Percentiles rank a stretch among this genome's conserved stretches.
These are phyloP conservation scores for Cricetomys ansorgei DNA, from an alignment of 2,113 vertebrate species.

Conservation along the genomic window DNA sequence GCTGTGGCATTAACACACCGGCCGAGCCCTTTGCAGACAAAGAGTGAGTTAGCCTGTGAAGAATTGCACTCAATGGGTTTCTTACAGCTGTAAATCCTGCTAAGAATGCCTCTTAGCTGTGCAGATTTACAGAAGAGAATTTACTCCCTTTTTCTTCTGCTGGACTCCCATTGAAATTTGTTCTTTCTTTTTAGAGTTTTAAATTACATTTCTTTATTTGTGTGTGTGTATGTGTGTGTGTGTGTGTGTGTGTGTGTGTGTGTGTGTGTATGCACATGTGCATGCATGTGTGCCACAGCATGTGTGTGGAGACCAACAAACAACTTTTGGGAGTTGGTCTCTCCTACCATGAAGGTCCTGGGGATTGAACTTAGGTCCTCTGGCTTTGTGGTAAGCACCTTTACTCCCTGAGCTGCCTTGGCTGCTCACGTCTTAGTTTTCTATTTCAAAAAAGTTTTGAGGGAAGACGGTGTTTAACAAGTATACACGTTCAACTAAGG, in stretches of 20 bases:
- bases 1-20: background rate
- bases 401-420: background rate
- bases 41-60: background rate
- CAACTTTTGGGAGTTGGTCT: background rate
- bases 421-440: background rate
- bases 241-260: background rate
- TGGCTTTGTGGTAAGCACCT: background rate
- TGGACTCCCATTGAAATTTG: constrained; percentile 30
- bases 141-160: constrained; percentile 42
- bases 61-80: background rate
- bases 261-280: background rate
- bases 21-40: background rate
- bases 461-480: constrained; percentile 40
- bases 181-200: background rate
- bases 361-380: background rate
- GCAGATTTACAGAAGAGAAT: constrained; percentile 34
- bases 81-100: background rate
- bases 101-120: constrained; percentile 33
- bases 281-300: no score
- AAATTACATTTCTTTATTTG: background rate
- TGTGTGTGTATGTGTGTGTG: background rate
- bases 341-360: background rate
- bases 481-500: constrained; percentile 50
- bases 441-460: constrained; percentile 2
- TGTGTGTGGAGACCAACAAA: background rate